phyloP scores from a whole-genome alignment of 1,140 invertebrate genomes.

The Drosophila rhopaloa region DNA sequence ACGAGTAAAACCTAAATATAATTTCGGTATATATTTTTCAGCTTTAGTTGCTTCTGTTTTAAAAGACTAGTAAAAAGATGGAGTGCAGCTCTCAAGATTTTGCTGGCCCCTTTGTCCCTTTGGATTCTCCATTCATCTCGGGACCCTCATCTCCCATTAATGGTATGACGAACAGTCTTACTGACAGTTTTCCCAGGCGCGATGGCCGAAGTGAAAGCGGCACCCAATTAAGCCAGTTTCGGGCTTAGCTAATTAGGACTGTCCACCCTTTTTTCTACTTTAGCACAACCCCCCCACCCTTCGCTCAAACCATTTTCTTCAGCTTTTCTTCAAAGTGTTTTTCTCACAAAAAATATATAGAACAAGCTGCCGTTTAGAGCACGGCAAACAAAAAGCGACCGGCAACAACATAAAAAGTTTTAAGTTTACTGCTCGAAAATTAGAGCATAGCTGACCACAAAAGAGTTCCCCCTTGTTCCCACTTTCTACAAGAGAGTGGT shows the following conservation, averaged over 20 bases:
- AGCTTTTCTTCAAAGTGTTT: conserved; percentile 31
- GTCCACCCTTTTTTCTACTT: conserved; percentile 13
- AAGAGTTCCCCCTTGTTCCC: background rate
- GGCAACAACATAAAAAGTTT: conserved; percentile 21
- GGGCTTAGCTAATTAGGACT: conserved; percentile 53
- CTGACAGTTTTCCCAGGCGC: conserved; percentile 42
- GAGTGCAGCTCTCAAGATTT: conserved; percentile 14
- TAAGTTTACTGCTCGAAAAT: conserved; percentile 29
- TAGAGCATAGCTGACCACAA: conserved; percentile 39
- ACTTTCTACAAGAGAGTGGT: conserved; percentile 10
- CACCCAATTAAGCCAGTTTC: conserved; percentile 57
- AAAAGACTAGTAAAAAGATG: background rate
- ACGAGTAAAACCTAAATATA: background rate
- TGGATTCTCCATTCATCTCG: conserved; percentile 23
- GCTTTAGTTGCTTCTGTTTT: background rate
- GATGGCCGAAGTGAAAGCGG: conserved; percentile 34
- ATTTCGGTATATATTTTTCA: background rate
- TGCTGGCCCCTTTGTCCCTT: background rate
- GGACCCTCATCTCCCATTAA: conserved; percentile 34
- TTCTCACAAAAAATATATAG: conserved; percentile 40
- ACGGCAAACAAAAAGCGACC: conserved; percentile 15
- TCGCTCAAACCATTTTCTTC: background rate
- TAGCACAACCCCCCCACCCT: background rate
- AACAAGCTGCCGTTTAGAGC: conserved; percentile 32
- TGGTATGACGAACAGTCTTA: conserved; percentile 37